Base-by-base conservation (phyloP, 2,888 invertebrate species). In the Brenthis hecate region DNA sequence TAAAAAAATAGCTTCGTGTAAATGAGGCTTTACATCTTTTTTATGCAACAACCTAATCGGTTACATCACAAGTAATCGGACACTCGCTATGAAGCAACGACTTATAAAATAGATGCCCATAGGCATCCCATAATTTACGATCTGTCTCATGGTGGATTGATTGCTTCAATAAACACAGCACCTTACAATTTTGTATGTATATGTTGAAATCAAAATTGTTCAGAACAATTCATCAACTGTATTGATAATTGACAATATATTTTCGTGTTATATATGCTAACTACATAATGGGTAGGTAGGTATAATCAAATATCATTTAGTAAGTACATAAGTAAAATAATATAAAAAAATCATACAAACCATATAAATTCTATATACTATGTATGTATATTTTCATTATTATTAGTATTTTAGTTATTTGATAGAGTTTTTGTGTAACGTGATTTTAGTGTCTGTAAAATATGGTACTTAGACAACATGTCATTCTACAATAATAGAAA, bases 41-140 rank as follows among this genome's bases (percentile, higher is more conserved):
- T 62, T 62, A 54, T 54, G 62, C 62, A 54, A 54, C 16, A 53
- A 55, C 32, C 47, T 65, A 69, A 65, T 61, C 65, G 65, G 56
- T 65, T 65, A 69, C 57, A 57, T 65, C 69, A 69, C 43, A 43
- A 65, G 65, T 65, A 69, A 65, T 64, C 64, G 54, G 68, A 68
- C 54, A 64, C 51, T 56, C 19, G 56, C 14, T 56, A 67, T 62
- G 61, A 62, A 54, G 69, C 65, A 56, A 69, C 51, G 47, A 61
- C 47, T 47, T 51, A 51, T 69, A 58, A 55, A 61, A 60, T 60
- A 28, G 66, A 60, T 66, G 66, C 66, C 66, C 61, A 60, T 61
- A 51, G 66, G 61, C 61, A 62, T 56, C 48, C 56, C 62, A 62
- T 56, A 67, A 62, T 67, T 67, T 67, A 62, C 67, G 61, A 67